Conservation (phyloP, 2,888 invertebrate genomes). For the Drepanosiphum platanoidis region DNA sequence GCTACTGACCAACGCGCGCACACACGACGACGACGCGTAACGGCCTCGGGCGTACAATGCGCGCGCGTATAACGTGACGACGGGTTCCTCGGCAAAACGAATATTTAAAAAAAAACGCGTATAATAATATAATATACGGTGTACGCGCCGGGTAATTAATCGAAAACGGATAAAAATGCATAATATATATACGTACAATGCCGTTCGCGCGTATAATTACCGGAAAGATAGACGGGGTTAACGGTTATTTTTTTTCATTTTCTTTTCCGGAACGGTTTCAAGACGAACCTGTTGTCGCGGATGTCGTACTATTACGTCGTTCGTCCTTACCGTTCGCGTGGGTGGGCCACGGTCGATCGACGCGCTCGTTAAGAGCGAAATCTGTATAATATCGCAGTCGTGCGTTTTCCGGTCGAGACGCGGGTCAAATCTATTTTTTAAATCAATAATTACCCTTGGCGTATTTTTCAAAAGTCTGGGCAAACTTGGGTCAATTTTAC, state of each 20-base stretch:
- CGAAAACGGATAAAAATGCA: slow-evolving; percentile 24
- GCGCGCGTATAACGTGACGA: background rate
- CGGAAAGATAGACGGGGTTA: slow-evolving; percentile 11
- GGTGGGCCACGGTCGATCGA: background rate
- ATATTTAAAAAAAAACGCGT: slow-evolving; percentile 8
- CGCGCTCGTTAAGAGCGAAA: background rate
- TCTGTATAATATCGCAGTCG: too few relatives aligned
- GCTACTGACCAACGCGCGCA: slow-evolving; percentile 10
- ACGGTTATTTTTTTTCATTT: background rate
- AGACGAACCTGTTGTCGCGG: background rate
- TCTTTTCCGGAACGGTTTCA: background rate
- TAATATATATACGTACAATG: background rate
- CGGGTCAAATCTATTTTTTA: too few relatives aligned
- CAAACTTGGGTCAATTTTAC: too few relatives aligned
- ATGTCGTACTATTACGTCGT: background rate
- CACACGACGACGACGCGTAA: background rate
- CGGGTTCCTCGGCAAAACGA: background rate
- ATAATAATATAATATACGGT: background rate
- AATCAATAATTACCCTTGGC: too few relatives aligned
- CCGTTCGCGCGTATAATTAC: slow-evolving; percentile 4
- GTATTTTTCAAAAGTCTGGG: too few relatives aligned
- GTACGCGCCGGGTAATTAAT: slow-evolving; percentile 5
- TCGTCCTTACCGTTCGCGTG: background rate
- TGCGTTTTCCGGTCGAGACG: too few relatives aligned
- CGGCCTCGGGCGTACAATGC: background rate